Conservation (phyloP, 2,797 vertebrate species). For the Tokudaia tokunoshimensis region DNA sequence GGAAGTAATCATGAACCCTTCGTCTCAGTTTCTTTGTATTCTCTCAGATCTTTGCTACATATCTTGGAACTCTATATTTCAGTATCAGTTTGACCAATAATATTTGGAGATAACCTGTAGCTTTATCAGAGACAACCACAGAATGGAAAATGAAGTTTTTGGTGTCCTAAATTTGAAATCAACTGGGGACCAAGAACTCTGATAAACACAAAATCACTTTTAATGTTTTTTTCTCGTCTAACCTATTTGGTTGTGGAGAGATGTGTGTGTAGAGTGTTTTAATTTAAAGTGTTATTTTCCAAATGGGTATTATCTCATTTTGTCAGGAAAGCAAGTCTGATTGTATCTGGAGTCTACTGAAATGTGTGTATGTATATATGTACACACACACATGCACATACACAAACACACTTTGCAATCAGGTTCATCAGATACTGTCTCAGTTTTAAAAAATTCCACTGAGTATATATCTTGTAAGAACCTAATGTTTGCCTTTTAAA, state of each 20-base stretch:
- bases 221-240: not conserved
- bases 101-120: conserved; percentile 31
- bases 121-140: not conserved
- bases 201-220: not conserved
- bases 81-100: not conserved
- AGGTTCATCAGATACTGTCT: not conserved
- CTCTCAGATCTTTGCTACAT: not conserved
- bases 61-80: not conserved
- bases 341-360: conserved; percentile 3
- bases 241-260: conserved; percentile 39
- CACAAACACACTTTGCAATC: not conserved
- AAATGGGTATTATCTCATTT: not conserved
- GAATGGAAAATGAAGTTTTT: not conserved
- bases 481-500: conserved; percentile 11
- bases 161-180: not conserved
- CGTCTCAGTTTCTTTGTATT: not conserved
- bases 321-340: not conserved
- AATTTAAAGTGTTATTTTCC: conserved; percentile 24
- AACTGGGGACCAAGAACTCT: not conserved
- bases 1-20: not conserved
- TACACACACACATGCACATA: not conserved
- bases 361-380: not conserved
- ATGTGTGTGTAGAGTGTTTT: not conserved
- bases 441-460: not conserved
- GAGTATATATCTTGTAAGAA: not conserved